Evolutionary conservation across 2,797 vertebrate genomes (phyloP), one percentile per base, ranked within the genome.

Genomic region (Cuniculus paca): DNA sequence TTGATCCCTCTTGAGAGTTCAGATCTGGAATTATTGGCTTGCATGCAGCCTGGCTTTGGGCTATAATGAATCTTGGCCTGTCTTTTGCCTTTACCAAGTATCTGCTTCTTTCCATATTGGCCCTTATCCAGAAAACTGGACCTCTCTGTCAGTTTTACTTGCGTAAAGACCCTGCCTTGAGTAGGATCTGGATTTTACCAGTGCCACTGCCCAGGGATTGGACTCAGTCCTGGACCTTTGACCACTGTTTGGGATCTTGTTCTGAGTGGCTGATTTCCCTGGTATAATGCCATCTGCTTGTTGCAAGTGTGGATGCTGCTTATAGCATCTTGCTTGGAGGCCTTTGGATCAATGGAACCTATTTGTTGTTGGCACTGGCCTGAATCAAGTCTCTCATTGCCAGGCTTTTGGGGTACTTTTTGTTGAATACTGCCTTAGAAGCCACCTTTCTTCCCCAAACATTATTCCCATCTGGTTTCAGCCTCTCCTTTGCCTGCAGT

Each of bases 401-500:
- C 48, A 85, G 85, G 39, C n/a, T 56, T 60, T 82, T 65, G 75
- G 77, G 63, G 22, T 75, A 28, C 12, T 72, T 91, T 88, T 36
- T 86, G 42, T 70, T 91, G 19, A 60, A 48, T 74, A 54, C 50
- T 91, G 65, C 77, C 65, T 87, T 78, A 84, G 84, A 54, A 92
- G 24, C 6, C 39, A 56, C 12, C 34, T 13, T 16, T 95, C 9
- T 90, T 91, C 60, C 42, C 58, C 48, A 85, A 52, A 79, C 14
- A 36, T 60, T 74, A 78, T 90, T 95, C 17, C 22, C 8, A 20
- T 79, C n/a, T 31, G 48, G 24, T 92, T 94, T 63, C 36, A 92
- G 70, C 61, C 70, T 82, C 79, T 79, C 78, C 72, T 94, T 95
- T 88, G 65, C 36, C 45, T 88, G 6, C 10, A 68, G 11, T 94